Base-by-base conservation (phyloP, 2,888 invertebrate species). In the Himalopsyche kuldschensis region DNA sequence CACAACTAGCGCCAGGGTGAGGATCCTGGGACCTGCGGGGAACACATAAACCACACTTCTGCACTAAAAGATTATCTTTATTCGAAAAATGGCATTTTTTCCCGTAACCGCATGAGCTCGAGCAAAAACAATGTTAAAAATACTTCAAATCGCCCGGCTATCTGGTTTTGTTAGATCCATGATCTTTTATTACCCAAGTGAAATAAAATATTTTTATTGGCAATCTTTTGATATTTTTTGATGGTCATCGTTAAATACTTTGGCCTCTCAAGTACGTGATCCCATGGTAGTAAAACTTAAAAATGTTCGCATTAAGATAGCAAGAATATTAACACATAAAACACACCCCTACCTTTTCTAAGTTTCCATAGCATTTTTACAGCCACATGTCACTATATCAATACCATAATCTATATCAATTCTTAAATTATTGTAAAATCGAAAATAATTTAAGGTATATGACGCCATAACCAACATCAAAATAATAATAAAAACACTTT, bases 1-100 rank as follows among this genome's bases (percentile, higher is more conserved):
- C 76, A 32, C 82, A 20, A 77, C 80, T 35, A 79, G 82, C 78
- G 82, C 79, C 79, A 75, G 76, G 79, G 46, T 11, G 15, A 46
- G 76, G 8, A 69, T 69, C 15, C 15, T 27, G 69, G 15, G 69
- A 27, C 69, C 27, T 69, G 27, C 4, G 30, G 69, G 10, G 76
- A 17, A 47, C 46, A 46, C 78, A 47, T 78, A 78, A 78, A 78
- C 78, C 78, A 35, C 15, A 69, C 78, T 46, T 78, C 78, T n/a
- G 47, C 78, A 35, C 35, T 46, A 30, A 78, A 78, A 78, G 78
- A 78, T 78, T 46, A 78, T 78, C 78, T 78, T 78, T 78, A 78
- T 47, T 35, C 24, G 27, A 78, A 78, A 47, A 78, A 78, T 78
- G 78, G 24, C 41, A 78, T 47, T 78, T 78, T 78, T 46, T 30